Base-by-base conservation (phyloP, 2,888 invertebrate genomes). In the Saturnia japonica region DNA sequence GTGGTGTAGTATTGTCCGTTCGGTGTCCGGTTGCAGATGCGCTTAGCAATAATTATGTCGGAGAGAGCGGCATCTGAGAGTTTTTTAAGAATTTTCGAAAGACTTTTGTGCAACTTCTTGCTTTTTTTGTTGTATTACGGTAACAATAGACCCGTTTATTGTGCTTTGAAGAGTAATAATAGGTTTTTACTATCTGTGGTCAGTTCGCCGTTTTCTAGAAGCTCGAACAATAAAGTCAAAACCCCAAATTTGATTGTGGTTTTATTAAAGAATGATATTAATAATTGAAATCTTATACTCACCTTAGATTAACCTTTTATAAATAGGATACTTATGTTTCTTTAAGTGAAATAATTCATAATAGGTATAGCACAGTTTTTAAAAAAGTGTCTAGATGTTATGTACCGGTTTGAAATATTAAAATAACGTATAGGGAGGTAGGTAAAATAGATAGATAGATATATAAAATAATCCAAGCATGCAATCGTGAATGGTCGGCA, bases 11-110 rank as follows among this genome's bases (percentile, higher is more conserved):
- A 77, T 68, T 69, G 76, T 77, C 73, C 76, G 76, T 75, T 81
- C 75, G 84, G 89, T 91, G 93, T 92, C 93, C 90, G 84, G 91
- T 92, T 92, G 91, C 93, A 92, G 89, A 93, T 91, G 90, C 73
- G 74, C 11, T n/a, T n/a, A n/a, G 1, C 72, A 67, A 28, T 68
- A 78, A 60, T 60, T 28, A 60, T 60, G 25, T 25, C 25, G 57
- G 57, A 28, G 57, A 60, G 57, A 60, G 57, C 25, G 25, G 57
- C 28, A 28, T 28, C 14, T 28, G 0, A 14, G 34, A 28, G 4
- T 60, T 60, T 60, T 60, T 60, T 60, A 60, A 60, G 57, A 14
- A 60, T 60, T n/a, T 14, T 11, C 57, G 57, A 60, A 8, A 28
- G 4, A 28, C 57, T 25, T 28, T 60, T 60, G 25, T 60, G 57